phyloP scores from a whole-genome alignment of 2,797 vertebrate genomes.

The Protonibea diacanthus region DNA sequence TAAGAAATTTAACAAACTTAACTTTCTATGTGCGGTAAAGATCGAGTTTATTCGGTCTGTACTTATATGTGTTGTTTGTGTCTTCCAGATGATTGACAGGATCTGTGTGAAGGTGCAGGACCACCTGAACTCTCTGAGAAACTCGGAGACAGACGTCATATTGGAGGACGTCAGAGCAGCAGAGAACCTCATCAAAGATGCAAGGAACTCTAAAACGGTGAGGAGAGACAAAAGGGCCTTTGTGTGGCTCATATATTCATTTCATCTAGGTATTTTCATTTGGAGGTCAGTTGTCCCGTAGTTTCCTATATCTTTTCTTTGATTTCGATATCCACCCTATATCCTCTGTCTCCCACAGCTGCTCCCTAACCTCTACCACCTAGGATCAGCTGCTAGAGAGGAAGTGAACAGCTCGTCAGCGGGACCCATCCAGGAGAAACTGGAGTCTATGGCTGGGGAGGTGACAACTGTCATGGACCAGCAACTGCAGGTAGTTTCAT shows the following conservation, averaged over 20 bases:
- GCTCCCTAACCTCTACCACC: conserved; percentile 95
- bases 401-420: conserved; percentile 87
- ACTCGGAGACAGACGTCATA: conserved; percentile 89
- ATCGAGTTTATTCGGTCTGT: neutral
- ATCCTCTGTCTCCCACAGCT: conserved; percentile 81
- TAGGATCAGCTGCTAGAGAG: conserved; percentile 89
- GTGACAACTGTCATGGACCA: conserved; percentile 95
- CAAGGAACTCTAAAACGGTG: conserved; percentile 98
- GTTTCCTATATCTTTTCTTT: conserved; percentile 67
- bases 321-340: conserved; percentile 70
- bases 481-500: conserved; percentile 90
- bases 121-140: conserved; percentile 95
- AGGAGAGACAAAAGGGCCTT: conserved; percentile 47
- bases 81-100: conserved; percentile 94
- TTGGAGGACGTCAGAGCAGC: conserved; percentile 93
- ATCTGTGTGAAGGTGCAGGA: conserved; percentile 99
- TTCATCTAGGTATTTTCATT: neutral
- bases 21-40: neutral
- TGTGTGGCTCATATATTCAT: neutral
- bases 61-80: neutral
- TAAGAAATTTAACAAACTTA: neutral
- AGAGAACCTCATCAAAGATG: conserved; percentile 94
- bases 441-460: conserved; percentile 97
- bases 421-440: conserved; percentile 94
- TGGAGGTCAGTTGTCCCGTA: neutral